Evolutionary conservation across 2,797 vertebrate species (phyloP).

Genomic region (Limnodromus scolopaceus): DNA sequence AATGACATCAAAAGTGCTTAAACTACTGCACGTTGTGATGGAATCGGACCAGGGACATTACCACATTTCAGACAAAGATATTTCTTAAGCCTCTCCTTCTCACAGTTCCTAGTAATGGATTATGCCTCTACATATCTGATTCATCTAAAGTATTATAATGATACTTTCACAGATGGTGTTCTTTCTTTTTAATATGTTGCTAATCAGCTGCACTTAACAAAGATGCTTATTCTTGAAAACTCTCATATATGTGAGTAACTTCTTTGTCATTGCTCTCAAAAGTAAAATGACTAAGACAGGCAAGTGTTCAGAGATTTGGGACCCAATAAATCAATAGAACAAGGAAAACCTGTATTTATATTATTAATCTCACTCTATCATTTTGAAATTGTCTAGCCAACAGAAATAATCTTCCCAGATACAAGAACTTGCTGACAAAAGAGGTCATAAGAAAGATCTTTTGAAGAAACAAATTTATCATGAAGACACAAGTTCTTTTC

Average conservation of each 20-base stretch:
- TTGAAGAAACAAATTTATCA: conserved; percentile 24
- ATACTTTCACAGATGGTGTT: neutral
- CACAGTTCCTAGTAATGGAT: neutral
- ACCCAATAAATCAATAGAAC: conserved; percentile 12
- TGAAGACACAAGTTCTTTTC: neutral
- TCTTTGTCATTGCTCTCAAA: neutral
- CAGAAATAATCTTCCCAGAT: conserved; percentile 13
- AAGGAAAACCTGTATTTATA: conserved; percentile 4
- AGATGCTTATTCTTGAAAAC: neutral
- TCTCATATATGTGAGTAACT: neutral
- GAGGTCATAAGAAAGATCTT: neutral
- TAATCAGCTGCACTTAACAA: neutral
- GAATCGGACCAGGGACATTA: neutral
- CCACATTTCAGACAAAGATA: neutral
- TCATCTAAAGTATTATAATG: neutral
- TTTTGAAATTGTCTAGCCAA: conserved; percentile 8
- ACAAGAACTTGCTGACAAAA: conserved; percentile 34
- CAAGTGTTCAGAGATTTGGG: neutral
- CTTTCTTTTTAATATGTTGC: neutral
- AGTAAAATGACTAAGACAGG: neutral
- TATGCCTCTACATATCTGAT: neutral
- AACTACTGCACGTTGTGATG: neutral
- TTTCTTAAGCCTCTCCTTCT: neutral
- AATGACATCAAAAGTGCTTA: neutral
- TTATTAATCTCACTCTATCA: conserved; percentile 35